These are phyloP conservation scores for Etheostoma perlongum DNA, from an alignment of 2,797 vertebrate species.

Conservation along the genomic window DNA sequence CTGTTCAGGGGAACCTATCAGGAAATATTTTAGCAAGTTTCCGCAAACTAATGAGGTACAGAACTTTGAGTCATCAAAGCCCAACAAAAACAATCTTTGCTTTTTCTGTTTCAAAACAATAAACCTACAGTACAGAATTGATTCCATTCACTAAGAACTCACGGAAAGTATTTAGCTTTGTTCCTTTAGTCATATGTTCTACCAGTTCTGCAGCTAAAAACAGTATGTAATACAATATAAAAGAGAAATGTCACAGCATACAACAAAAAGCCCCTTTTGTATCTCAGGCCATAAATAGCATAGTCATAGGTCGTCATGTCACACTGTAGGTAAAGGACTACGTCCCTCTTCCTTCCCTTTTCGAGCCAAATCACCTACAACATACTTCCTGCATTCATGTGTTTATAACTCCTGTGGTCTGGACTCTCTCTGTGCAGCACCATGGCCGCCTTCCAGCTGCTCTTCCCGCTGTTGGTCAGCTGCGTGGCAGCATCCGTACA, in stretches of 20 bases:
- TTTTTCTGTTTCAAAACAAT: slow-evolving; percentile 46
- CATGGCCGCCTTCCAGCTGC: slow-evolving; percentile 88
- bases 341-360: slow-evolving; percentile 61
- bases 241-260: slow-evolving; percentile 27
- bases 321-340: slow-evolving; percentile 35
- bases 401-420: slow-evolving; percentile 45
- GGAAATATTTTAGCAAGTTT: slow-evolving; percentile 46
- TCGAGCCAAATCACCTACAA: slow-evolving; percentile 25
- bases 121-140: background rate
- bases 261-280: slow-evolving; percentile 54
- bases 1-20: slow-evolving; percentile 33
- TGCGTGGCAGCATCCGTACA: slow-evolving; percentile 73
- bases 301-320: slow-evolving; percentile 55
- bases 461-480: slow-evolving; percentile 84
- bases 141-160: slow-evolving; percentile 9
- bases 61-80: slow-evolving; percentile 50
- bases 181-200: slow-evolving; percentile 44
- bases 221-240: background rate
- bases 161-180: slow-evolving; percentile 13
- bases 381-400: slow-evolving; percentile 52
- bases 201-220: slow-evolving; percentile 27
- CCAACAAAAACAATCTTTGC: background rate
- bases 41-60: slow-evolving; percentile 14
- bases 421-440: slow-evolving; percentile 78
- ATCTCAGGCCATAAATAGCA: slow-evolving; percentile 44